Conservation (phyloP, 2,797 vertebrate species). For the Oryzias sinensis region DNA sequence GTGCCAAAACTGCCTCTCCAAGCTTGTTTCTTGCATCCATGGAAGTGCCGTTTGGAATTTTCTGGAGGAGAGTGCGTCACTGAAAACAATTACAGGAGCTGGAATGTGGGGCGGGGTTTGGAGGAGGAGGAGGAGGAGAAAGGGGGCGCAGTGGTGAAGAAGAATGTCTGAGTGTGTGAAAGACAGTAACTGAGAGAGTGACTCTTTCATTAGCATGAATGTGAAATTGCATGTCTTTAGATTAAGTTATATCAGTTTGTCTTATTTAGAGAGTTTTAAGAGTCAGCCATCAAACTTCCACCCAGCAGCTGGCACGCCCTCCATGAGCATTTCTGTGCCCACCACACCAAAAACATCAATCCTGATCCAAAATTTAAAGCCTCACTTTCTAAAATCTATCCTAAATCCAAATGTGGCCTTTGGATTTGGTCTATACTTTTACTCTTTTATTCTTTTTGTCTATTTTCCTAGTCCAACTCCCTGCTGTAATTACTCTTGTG, state of each 20-base stretch:
- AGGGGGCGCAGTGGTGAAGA: conserved; percentile 28
- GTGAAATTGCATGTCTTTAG: not conserved
- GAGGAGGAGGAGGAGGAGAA: conserved; percentile 44
- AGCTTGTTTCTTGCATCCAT: conserved; percentile 47
- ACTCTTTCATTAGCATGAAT: conserved; percentile 12
- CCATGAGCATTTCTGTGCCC: conserved; percentile 1
- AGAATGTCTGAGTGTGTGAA: conserved; percentile 50
- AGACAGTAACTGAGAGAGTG: conserved; percentile 19
- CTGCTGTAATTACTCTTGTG: too few species aligned
- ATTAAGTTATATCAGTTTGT: not conserved
- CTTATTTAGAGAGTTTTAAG: conserved; percentile 17
- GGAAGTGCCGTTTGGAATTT: conserved; percentile 52
- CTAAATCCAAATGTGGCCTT: too few species aligned
- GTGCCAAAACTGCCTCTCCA: conserved; percentile 32
- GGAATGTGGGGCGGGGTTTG: conserved; percentile 53
- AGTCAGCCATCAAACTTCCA: conserved; percentile 17
- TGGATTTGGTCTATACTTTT: too few species aligned
- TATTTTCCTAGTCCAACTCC: too few species aligned
- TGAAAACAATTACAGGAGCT: conserved; percentile 61
- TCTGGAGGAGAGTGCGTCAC: conserved; percentile 52
- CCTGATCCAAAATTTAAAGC: too few species aligned
- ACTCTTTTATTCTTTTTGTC: too few species aligned
- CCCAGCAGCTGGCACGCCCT: conserved; percentile 24
- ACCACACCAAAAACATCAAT: too few species aligned
- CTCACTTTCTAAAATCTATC: too few species aligned